Percentiles rank a stretch among this genome's conserved stretches.
Conservation (phyloP, 2,888 invertebrate species). For the Agrochola lychnidis region DNA sequence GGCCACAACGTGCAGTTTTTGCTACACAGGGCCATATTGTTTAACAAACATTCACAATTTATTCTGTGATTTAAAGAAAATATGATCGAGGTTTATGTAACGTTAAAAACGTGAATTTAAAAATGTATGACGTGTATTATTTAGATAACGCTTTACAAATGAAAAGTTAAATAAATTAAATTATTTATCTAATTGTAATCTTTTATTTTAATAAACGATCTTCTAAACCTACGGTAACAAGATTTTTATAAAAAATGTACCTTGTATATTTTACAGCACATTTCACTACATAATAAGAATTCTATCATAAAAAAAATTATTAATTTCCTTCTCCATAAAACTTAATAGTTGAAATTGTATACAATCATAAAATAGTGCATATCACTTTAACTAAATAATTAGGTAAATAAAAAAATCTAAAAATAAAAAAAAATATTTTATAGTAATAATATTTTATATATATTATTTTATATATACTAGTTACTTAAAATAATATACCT, state of each 20-base stretch:
- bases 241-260: neutral
- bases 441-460: too few relatives aligned
- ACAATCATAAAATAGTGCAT: neutral
- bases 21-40: neutral
- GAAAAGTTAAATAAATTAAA: slow-evolving; percentile 45
- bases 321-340: neutral
- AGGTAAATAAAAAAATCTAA: neutral
- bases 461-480: too few relatives aligned
- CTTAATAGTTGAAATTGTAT: neutral
- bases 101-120: slow-evolving; percentile 45
- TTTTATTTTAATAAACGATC: slow-evolving; percentile 43
- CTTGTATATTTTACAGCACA: slow-evolving; percentile 7
- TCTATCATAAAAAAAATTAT: neutral
- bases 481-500: neutral
- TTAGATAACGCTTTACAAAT: slow-evolving; percentile 55
- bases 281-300: neutral
- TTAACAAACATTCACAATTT: slow-evolving; percentile 33
- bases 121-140: slow-evolving; percentile 41
- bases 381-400: too few relatives aligned
- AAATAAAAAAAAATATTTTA: too few relatives aligned
- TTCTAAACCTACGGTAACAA: slow-evolving; percentile 45
- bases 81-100: slow-evolving; percentile 12
- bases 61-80: slow-evolving; percentile 55
- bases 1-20: neutral
- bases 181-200: slow-evolving; percentile 38